Conservation (phyloP, 2,797 vertebrate genomes). For the Chelon labrosus region DNA sequence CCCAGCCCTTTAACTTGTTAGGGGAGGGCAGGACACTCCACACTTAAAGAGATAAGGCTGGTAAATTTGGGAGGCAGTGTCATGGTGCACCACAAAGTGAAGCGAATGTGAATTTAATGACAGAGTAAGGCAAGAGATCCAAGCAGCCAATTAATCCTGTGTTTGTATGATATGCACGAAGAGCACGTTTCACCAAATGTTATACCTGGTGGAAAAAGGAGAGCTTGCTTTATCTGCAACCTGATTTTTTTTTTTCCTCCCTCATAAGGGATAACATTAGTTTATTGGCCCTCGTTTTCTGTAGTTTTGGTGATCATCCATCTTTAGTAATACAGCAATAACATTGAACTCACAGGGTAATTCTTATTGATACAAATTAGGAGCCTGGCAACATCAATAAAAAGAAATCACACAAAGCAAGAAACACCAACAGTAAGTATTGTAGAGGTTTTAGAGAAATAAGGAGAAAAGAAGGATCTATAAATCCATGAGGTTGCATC, state of each 20-base stretch:
- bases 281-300: conserved; percentile 14
- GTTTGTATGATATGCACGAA: conserved; percentile 48
- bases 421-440: no score
- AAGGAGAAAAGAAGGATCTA: neutral
- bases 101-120: conserved; percentile 28
- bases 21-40: conserved; percentile 52
- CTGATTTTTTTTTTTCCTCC: conserved; percentile 36
- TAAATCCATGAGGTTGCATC: neutral
- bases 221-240: conserved; percentile 49
- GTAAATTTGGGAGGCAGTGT: conserved; percentile 28
- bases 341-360: no score
- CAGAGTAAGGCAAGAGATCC: conserved; percentile 52
- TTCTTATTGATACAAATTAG: no score
- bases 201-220: conserved; percentile 17
- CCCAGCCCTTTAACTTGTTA: conserved; percentile 65
- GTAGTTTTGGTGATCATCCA: neutral
- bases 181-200: conserved; percentile 24
- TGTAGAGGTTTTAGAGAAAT: no score
- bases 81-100: conserved; percentile 35
- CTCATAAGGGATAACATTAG: conserved; percentile 23
- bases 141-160: conserved; percentile 51
- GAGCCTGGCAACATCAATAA: no score
- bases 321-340: neutral
- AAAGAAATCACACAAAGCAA: no score
- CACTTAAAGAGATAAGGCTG: conserved; percentile 43